A percentile compares a stretch with the other conserved stretches of the same genome.
These are phyloP conservation scores for Plagodis dolabraria DNA, from an alignment of 2,888 invertebrate genomes.

Conservation along the genomic window DNA sequence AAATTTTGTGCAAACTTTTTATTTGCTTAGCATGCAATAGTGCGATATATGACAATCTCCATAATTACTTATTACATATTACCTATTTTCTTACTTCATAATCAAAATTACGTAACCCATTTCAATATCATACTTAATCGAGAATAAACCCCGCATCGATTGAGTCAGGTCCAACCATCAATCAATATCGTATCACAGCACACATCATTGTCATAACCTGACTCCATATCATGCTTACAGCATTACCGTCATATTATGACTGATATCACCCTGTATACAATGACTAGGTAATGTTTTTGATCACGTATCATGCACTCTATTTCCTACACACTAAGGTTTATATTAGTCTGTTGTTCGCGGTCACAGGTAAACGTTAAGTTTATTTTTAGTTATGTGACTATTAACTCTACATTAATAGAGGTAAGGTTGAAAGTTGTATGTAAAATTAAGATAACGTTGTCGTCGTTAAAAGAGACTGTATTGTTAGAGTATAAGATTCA, in stretches of 20 bases:
- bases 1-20: too few species aligned
- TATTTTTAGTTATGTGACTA: neutral
- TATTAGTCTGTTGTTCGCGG: neutral
- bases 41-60: too few species aligned
- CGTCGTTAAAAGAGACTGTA: neutral
- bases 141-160: slow-evolving; percentile 1
- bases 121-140: neutral
- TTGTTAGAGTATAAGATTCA: slow-evolving; percentile 9
- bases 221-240: slow-evolving; percentile 23
- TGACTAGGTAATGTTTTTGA: slow-evolving; percentile 1
- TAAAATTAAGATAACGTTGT: neutral
- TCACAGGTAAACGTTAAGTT: neutral
- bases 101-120: too few species aligned
- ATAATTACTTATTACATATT: too few species aligned
- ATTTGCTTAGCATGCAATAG: too few species aligned
- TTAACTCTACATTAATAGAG: slow-evolving; percentile 1
- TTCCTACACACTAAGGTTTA: neutral
- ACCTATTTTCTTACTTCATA: too few species aligned
- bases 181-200: slow-evolving; percentile 26
- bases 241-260: slow-evolving; percentile 69
- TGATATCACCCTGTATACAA: slow-evolving; percentile 46
- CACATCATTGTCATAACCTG: slow-evolving; percentile 26
- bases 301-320: neutral
- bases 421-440: slow-evolving; percentile 6
- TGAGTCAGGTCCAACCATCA: slow-evolving; percentile 9